Conservation (phyloP, 2,113 vertebrate genomes). For the Ailuropoda melanoleuca region DNA sequence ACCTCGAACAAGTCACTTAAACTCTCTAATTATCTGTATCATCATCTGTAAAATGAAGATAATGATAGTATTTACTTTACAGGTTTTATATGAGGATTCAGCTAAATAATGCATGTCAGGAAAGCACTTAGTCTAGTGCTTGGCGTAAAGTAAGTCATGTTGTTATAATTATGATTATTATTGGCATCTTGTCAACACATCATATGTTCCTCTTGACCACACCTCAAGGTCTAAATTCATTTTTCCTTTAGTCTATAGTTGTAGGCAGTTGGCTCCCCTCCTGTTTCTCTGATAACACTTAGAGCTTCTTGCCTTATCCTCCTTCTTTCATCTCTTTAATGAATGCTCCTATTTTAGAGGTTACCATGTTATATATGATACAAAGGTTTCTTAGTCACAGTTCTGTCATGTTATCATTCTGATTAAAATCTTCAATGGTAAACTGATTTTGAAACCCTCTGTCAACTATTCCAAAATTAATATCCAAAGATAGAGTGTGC, state of each 20-base stretch:
- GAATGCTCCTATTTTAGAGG: not conserved
- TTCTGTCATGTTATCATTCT: not conserved
- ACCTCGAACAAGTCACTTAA: not conserved
- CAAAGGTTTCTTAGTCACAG: not conserved
- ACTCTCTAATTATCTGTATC: not conserved
- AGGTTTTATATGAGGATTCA: not conserved
- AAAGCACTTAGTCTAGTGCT: not conserved
- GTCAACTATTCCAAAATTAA: not conserved
- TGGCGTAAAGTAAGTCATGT: not conserved
- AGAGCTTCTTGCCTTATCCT: not conserved
- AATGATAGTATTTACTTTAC: not conserved
- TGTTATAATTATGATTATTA: not conserved
- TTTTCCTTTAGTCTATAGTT: not conserved
- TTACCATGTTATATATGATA: not conserved
- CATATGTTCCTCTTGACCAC: not conserved
- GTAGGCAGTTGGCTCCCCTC: not conserved
- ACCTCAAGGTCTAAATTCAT: not conserved
- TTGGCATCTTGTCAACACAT: not conserved
- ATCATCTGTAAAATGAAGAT: not conserved
- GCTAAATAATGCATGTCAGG: not conserved
- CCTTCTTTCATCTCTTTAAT: not conserved
- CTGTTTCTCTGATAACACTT: not conserved
- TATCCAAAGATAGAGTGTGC: not conserved
- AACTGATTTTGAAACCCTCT: not conserved
- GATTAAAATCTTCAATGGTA: not conserved